Base-by-base conservation (phyloP, 2,888 invertebrate species). In the Ophioninae sp. region DNA sequence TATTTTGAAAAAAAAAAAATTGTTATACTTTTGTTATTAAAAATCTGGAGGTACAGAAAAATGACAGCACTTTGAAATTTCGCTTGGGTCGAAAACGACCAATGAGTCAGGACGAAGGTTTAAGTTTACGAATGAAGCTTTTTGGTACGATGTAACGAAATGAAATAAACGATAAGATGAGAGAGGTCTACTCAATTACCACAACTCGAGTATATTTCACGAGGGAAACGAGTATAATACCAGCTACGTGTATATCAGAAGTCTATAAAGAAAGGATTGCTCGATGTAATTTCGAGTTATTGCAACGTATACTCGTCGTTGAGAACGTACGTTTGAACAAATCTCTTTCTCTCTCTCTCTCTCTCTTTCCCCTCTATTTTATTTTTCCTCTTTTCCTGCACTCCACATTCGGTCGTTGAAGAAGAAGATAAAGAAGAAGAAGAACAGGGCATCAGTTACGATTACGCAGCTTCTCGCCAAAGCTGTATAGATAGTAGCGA, bases 281-380 rank as follows among this genome's bases (percentile, higher is more conserved):
- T 69, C 74, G 69, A 80, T 83, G 83, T 80, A 80, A 80, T 80
- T 83, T 83, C 80, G 80, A 83, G 74, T 83, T 80, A 80, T 80
- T 74, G 83, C 80, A 51, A 44, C 41, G 51, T 68, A 20, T 39
- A 74, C 67, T 61, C 72, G 71, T 71, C 78, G 79, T 69, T 61
- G 67, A 20, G 61, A 61, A 69, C 44, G n/a, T 39, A 56, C 56
- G 56, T 75, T n/a, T 56, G 75, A 30, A 37, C 37, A 37, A 64
- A n/a, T 30, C 63, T 63, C 9, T 30, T 13, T 23, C 37, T 41
- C 10, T 5, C 17, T 37, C 39, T 20, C 23, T 6, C 41, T 39
- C 63, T 63, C 7, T 63, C 63, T 17, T 30, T 20, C 10, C 5
- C n/a, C n/a, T 9, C 2, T 13, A 13, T 23, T 41, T 37, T 2